Evolutionary conservation across 2,888 invertebrate species (phyloP).

Genomic region (Drosophila kanekoi): DNA sequence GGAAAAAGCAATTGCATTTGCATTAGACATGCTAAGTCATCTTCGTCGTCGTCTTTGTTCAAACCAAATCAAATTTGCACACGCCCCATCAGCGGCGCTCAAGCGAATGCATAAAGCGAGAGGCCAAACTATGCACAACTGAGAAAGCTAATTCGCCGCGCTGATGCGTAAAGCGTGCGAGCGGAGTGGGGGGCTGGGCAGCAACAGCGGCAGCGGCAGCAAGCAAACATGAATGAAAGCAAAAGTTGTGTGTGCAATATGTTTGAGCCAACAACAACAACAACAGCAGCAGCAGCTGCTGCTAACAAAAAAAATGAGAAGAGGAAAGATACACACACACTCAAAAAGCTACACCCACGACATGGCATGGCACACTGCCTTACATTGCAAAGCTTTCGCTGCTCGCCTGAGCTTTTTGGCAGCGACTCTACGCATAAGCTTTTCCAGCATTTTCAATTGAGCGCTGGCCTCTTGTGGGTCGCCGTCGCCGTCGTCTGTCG

Average conservation of each 20-base stretch:
- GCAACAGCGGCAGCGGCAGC: neutral
- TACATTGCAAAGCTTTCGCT: slow-evolving; percentile 33
- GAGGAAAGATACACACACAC: slow-evolving; percentile 8
- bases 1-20: slow-evolving; percentile 49
- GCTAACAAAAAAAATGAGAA: neutral
- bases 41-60: slow-evolving; percentile 17
- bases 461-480: slow-evolving; percentile 62
- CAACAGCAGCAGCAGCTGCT: neutral
- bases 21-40: slow-evolving; percentile 32
- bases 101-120: slow-evolving; percentile 40
- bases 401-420: slow-evolving; percentile 56
- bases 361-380: slow-evolving; percentile 33
- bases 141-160: slow-evolving; percentile 62
- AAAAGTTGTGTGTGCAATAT: slow-evolving; percentile 41
- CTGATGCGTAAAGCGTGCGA: slow-evolving; percentile 57
- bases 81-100: slow-evolving; percentile 21
- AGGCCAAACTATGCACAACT: slow-evolving; percentile 54
- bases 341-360: slow-evolving; percentile 49
- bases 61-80: slow-evolving; percentile 50
- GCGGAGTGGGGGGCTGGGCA: neutral
- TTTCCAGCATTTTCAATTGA: slow-evolving; percentile 69
- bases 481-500: slow-evolving; percentile 38
- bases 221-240: slow-evolving; percentile 52
- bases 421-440: slow-evolving; percentile 40
- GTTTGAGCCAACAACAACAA: slow-evolving; percentile 6